A percentile compares a stretch with the other conserved stretches of the same genome.
Evolutionary conservation across 2,888 invertebrate species (phyloP).

Genomic region (Brachypalpus laphriformis): DNA sequence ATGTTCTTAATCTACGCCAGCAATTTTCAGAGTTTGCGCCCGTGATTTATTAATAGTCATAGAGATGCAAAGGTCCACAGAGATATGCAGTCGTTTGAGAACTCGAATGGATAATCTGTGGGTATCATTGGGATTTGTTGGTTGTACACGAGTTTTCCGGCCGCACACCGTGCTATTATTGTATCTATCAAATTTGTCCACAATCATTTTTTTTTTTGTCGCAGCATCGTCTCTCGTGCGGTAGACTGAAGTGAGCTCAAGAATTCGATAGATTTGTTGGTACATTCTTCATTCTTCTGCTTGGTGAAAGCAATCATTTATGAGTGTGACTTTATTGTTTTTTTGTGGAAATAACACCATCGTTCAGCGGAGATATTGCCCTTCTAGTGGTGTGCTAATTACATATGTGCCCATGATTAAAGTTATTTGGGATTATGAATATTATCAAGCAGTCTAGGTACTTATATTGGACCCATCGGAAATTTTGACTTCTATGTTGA

Average conservation of each 20-base stretch:
- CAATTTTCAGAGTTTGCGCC: conserved; percentile 61
- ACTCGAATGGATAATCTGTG: conserved; percentile 58
- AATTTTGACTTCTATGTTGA: no score
- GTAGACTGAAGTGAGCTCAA: conserved; percentile 6
- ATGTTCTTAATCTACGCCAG: conserved; percentile 52
- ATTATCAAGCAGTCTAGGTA: no score
- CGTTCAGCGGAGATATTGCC: neutral
- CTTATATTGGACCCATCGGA: no score
- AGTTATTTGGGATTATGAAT: no score
- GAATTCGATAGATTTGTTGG: conserved; percentile 53
- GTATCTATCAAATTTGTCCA: conserved; percentile 48
- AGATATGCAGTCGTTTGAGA: conserved; percentile 57
- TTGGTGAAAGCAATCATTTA: conserved; percentile 20
- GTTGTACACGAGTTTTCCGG: conserved; percentile 44
- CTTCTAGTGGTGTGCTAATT: neutral
- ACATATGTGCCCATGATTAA: neutral
- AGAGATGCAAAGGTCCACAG: conserved; percentile 34
- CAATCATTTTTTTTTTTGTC: conserved; percentile 16
- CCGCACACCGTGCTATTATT: conserved; percentile 46
- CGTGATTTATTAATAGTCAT: conserved; percentile 64
- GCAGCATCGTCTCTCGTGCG: neutral
- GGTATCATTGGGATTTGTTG: conserved; percentile 63
- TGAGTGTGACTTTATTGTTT: neutral
- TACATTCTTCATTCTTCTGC: conserved; percentile 7
- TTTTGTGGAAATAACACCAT: conserved; percentile 1